Conservation (phyloP, 2,113 vertebrate species). For the Callithrix jacchus region DNA sequence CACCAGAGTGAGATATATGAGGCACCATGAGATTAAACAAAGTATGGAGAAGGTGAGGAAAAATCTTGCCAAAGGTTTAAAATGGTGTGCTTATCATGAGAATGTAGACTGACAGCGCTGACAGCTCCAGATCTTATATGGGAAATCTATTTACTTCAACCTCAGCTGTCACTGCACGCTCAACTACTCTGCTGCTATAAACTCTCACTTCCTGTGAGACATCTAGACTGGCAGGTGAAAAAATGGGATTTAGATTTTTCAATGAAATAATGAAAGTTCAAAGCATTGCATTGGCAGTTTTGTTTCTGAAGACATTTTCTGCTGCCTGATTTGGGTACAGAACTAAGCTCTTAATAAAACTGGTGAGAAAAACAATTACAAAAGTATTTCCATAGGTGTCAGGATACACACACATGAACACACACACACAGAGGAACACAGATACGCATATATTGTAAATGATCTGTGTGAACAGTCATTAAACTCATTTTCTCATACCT, state of each 20-base stretch:
- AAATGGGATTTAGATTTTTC: constrained; percentile 55
- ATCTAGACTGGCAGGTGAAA: constrained; percentile 70
- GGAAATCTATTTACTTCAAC: constrained; percentile 68
- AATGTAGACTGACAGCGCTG: constrained; percentile 56
- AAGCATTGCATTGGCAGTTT: constrained; percentile 34
- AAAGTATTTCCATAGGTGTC: background rate
- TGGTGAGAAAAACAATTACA: background rate
- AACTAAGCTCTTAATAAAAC: constrained; percentile 32
- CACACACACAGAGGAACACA: background rate
- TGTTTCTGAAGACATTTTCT: constrained; percentile 57
- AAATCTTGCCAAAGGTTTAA: constrained; percentile 71
- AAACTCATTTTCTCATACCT: background rate
- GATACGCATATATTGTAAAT: background rate
- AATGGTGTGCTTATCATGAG: constrained; percentile 47
- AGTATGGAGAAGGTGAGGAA: constrained; percentile 55
- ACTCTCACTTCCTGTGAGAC: constrained; percentile 63
- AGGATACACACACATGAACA: background rate
- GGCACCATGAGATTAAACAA: constrained; percentile 52
- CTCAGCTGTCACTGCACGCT: constrained; percentile 71
- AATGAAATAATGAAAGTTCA: constrained; percentile 68
- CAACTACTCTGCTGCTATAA: constrained; percentile 43
- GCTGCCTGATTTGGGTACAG: accelerated
- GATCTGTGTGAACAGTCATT: background rate
- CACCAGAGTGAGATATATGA: constrained; percentile 30
- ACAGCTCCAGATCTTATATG: constrained; percentile 70